Percentiles rank a stretch among this genome's conserved stretches.
phyloP scores from a whole-genome alignment of 2,113 vertebrate genomes.

The Dolichotis patagonum region DNA sequence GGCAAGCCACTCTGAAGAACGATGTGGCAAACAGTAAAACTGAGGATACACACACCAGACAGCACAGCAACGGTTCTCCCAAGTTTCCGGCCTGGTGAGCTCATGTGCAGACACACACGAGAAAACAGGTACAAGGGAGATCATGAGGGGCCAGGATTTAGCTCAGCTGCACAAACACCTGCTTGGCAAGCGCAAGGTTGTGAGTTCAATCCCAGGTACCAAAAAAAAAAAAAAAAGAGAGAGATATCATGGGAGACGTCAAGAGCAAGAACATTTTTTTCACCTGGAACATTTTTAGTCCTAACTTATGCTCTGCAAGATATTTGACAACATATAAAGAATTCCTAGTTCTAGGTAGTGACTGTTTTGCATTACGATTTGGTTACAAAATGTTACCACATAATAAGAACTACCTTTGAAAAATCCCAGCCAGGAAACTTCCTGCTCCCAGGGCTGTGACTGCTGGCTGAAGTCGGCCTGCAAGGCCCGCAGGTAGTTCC shows the following conservation, averaged over 20 bases:
- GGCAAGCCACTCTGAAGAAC: background rate
- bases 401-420: slow-evolving; percentile 57
- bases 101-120: background rate
- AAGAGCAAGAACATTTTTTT: background rate
- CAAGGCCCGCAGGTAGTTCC: background rate
- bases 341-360: slow-evolving; percentile 61
- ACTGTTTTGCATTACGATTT: slow-evolving; percentile 73
- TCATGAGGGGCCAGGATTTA: too few relatives aligned
- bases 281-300: slow-evolving; percentile 84
- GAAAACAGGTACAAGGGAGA: background rate
- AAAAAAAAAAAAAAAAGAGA: too few relatives aligned
- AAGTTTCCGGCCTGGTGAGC: background rate
- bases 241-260: background rate
- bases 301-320: slow-evolving; percentile 75
- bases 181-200: too few relatives aligned
- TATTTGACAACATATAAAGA: slow-evolving; percentile 85
- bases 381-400: slow-evolving; percentile 85
- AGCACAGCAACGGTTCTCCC: background rate
- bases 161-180: too few relatives aligned
- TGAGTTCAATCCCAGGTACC: too few relatives aligned
- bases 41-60: background rate
- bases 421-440: slow-evolving; percentile 45
- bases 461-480: slow-evolving; percentile 32
- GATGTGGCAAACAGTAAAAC: background rate
- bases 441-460: background rate